Conservation (phyloP, 2,113 vertebrate species). For the Ammodytes marinus region DNA sequence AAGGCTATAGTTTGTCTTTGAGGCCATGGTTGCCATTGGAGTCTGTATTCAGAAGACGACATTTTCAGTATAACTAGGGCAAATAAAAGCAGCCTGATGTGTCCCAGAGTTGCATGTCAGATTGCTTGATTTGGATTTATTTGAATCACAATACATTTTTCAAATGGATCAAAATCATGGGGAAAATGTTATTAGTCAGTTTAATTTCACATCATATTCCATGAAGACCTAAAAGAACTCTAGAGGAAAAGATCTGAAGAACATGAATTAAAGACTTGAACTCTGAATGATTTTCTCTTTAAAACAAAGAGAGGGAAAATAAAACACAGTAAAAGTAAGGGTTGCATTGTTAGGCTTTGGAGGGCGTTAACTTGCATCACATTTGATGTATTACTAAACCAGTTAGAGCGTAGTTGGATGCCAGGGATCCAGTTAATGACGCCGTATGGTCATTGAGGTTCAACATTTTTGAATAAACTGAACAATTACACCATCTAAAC, state of each 20-base stretch:
- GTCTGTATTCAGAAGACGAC: conserved; percentile 3
- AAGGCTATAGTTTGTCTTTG: conserved; percentile 21
- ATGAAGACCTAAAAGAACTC: not conserved
- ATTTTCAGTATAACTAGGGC: conserved; percentile 32
- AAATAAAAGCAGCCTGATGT: conserved; percentile 29
- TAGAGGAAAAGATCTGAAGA: conserved; percentile 16
- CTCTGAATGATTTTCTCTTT: not conserved
- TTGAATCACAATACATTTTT: not conserved
- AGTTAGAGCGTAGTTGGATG: conserved; percentile 24
- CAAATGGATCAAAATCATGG: not conserved
- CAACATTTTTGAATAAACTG: conserved; percentile 31
- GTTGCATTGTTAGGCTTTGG: conserved; percentile 42
- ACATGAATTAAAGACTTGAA: conserved; percentile 19
- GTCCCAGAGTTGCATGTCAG: not conserved
- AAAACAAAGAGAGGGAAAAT: not conserved
- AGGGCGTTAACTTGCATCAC: conserved; percentile 45
- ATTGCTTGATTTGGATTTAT: not conserved
- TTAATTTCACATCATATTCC: not conserved
- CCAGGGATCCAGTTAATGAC: conserved; percentile 30
- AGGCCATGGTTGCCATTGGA: conserved; percentile 11
- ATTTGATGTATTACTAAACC: conserved; percentile 33
- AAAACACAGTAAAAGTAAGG: conserved; percentile 13
- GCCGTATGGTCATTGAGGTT: conserved; percentile 36
- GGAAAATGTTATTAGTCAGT: not conserved
- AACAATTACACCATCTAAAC: conserved; percentile 48